phyloP scores from a whole-genome alignment of 1,140 invertebrate species.

The Mycetomoellerius zeteki region DNA sequence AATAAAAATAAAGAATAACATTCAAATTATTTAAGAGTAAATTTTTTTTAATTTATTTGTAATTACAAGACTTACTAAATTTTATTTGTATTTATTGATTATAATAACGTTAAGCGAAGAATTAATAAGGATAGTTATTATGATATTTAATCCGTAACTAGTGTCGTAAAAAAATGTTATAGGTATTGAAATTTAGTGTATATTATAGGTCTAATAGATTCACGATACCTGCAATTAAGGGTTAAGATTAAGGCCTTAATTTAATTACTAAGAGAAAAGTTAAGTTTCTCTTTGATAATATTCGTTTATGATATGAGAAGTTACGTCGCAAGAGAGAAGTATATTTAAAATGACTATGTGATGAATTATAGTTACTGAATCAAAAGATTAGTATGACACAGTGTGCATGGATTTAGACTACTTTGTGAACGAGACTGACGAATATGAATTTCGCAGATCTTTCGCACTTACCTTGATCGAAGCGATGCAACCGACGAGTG shows the following conservation, averaged over 20 bases:
- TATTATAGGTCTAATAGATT: too few relatives aligned
- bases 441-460: background rate
- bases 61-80: background rate
- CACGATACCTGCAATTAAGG: too few relatives aligned
- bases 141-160: too few relatives aligned
- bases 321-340: background rate
- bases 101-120: too few relatives aligned
- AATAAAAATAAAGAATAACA: too few relatives aligned
- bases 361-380: background rate
- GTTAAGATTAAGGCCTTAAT: too few relatives aligned
- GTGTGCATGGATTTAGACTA: background rate
- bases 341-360: background rate
- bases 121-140: too few relatives aligned
- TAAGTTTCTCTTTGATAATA: background rate
- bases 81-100: background rate
- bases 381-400: background rate
- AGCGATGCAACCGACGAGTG: conserved; percentile 91
- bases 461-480: conserved; percentile 90
- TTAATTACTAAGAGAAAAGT: background rate
- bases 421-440: background rate
- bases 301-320: background rate
- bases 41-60: too few relatives aligned
- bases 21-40: background rate
- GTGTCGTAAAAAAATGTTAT: too few relatives aligned
- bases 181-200: too few relatives aligned